Percentiles rank a stretch among this genome's conserved stretches.
Evolutionary conservation across 2,888 invertebrate species (phyloP).

Genomic region (Rhodophaea formosa): DNA sequence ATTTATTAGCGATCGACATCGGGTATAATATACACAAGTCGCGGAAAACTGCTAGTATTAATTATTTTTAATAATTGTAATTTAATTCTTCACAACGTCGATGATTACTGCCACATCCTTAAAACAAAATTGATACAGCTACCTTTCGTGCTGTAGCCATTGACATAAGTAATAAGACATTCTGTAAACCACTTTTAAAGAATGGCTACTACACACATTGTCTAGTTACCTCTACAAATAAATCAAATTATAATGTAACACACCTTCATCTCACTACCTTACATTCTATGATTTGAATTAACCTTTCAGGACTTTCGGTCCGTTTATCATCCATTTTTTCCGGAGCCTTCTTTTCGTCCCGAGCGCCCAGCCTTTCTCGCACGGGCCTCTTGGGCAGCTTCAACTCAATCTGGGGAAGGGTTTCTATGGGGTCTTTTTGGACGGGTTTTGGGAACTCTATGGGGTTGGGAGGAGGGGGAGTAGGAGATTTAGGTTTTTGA

Average conservation of each 20-base stretch:
- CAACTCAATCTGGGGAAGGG: conserved; percentile 70
- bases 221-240: conserved; percentile 19
- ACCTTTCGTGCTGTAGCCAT: too few relatives aligned
- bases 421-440: conserved; percentile 41
- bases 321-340: conserved; percentile 44
- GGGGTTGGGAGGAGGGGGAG: conserved; percentile 24
- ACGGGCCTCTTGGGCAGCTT: conserved; percentile 74
- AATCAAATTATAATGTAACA: conserved; percentile 22
- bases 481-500: conserved; percentile 37
- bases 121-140: too few relatives aligned
- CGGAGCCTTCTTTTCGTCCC: conserved; percentile 45
- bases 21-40: too few relatives aligned
- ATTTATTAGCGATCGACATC: too few relatives aligned
- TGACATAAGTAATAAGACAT: too few relatives aligned
- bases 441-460: conserved; percentile 25
- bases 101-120: too few relatives aligned
- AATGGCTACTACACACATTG: background rate
- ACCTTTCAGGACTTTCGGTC: conserved; percentile 71
- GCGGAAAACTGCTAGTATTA: too few relatives aligned
- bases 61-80: too few relatives aligned
- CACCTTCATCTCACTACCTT: conserved; percentile 56
- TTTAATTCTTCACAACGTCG: too few relatives aligned
- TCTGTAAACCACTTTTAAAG: too few relatives aligned
- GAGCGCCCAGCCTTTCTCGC: conserved; percentile 65
- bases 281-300: conserved; percentile 48